A percentile compares a stretch with the other conserved stretches of the same genome.
Evolutionary conservation across 2,888 invertebrate genomes (phyloP).

Genomic region (Pinctada fucata): DNA sequence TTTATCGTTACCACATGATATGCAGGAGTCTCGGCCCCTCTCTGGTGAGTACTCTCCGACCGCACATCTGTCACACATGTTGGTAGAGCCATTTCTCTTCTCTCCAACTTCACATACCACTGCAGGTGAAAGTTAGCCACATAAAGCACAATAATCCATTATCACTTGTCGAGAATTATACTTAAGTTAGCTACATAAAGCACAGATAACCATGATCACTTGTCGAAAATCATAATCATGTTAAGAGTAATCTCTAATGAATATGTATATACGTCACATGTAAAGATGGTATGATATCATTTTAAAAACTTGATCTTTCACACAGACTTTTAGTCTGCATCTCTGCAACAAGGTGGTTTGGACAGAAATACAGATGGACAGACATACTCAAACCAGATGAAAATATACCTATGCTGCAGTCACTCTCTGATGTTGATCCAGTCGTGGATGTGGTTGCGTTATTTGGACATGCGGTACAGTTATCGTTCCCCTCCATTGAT

Average conservation of each 20-base stretch:
- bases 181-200: background rate
- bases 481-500: slow-evolving; percentile 35
- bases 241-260: too few species aligned
- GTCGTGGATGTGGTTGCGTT: slow-evolving; percentile 25
- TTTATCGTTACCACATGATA: slow-evolving; percentile 15
- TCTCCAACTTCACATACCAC: slow-evolving; percentile 43
- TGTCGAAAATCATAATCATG: too few species aligned
- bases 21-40: slow-evolving; percentile 26
- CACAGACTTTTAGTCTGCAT: too few species aligned
- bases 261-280: too few species aligned
- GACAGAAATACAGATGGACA: too few species aligned
- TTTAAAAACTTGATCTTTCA: too few species aligned
- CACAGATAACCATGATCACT: background rate
- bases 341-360: too few species aligned
- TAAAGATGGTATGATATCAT: too few species aligned
- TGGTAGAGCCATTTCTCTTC: slow-evolving; percentile 34
- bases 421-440: slow-evolving; percentile 7
- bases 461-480: slow-evolving; percentile 36
- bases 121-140: slow-evolving; percentile 8
- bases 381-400: too few species aligned
- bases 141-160: slow-evolving; percentile 4
- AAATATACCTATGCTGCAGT: slow-evolving; percentile 38
- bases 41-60: slow-evolving; percentile 38
- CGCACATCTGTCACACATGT: slow-evolving; percentile 37
- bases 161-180: background rate